phyloP scores from a whole-genome alignment of 2,888 invertebrate genomes.

The Euplagia quadripunctaria region DNA sequence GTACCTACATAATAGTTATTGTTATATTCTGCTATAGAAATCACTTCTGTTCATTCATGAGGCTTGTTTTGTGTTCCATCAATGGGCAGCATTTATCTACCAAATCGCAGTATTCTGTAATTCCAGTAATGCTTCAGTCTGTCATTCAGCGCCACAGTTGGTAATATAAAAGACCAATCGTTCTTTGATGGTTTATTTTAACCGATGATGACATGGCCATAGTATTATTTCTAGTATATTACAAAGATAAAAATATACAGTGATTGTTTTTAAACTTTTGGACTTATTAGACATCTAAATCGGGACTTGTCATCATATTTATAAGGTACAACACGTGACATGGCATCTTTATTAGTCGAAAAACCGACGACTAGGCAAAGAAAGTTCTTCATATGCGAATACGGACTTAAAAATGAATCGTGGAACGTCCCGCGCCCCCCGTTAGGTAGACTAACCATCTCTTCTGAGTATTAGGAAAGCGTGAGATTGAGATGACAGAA shows the following conservation, averaged over 20 bases:
- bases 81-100: conserved; percentile 9
- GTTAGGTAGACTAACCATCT: too few relatives aligned
- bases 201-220: not conserved
- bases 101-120: conserved; percentile 3
- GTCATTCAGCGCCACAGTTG: not conserved
- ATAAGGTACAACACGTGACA: too few relatives aligned
- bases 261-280: too few relatives aligned
- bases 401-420: too few relatives aligned
- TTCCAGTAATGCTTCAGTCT: not conserved
- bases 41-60: conserved; percentile 3
- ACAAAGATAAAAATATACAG: not conserved
- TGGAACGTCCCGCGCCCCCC: too few relatives aligned
- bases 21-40: not conserved
- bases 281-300: too few relatives aligned
- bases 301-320: too few relatives aligned
- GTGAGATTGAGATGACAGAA: too few relatives aligned
- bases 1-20: conserved; percentile 6
- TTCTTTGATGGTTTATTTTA: not conserved
- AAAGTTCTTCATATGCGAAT: too few relatives aligned
- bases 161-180: not conserved
- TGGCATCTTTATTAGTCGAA: too few relatives aligned
- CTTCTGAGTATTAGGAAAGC: too few relatives aligned
- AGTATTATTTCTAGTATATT: not conserved
- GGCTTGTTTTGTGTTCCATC: conserved; percentile 3
- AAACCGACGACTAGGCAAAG: too few relatives aligned